These are phyloP conservation scores for Erythrocebus patas DNA, from an alignment of 2,113 vertebrate genomes.

Conservation along the genomic window DNA sequence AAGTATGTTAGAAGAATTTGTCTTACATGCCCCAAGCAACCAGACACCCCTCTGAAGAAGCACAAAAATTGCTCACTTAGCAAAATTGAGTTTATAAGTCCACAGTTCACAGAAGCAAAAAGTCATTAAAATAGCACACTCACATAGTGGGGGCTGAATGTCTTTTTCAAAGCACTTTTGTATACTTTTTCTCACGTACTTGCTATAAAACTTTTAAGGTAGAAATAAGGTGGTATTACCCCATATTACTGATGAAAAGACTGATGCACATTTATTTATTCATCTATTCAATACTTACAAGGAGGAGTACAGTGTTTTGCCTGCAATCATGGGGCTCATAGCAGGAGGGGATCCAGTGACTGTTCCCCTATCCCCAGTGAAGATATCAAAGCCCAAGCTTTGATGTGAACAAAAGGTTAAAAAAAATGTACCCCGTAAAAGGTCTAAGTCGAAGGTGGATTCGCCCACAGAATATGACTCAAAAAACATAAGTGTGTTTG, in stretches of 20 bases:
- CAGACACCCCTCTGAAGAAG: neutral
- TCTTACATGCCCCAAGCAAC: neutral
- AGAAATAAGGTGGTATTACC: neutral
- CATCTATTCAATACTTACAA: neutral
- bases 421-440: neutral
- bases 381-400: neutral
- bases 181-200: neutral
- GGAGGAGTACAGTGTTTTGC: neutral
- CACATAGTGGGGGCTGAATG: neutral
- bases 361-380: neutral
- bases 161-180: neutral
- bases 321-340: neutral
- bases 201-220: neutral
- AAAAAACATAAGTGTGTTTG: neutral
- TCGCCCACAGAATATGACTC: neutral
- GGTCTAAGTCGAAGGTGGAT: neutral
- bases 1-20: neutral
- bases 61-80: neutral
- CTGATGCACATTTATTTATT: neutral
- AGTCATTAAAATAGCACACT: neutral
- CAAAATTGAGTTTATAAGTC: neutral
- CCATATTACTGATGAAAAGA: neutral
- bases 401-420: neutral
- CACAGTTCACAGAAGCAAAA: slow-evolving; percentile 8
- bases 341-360: neutral